Evolutionary conservation across 2,888 invertebrate species (phyloP), one percentile per base, ranked within the genome.

Genomic region (Lepidochrysops patricia): DNA sequence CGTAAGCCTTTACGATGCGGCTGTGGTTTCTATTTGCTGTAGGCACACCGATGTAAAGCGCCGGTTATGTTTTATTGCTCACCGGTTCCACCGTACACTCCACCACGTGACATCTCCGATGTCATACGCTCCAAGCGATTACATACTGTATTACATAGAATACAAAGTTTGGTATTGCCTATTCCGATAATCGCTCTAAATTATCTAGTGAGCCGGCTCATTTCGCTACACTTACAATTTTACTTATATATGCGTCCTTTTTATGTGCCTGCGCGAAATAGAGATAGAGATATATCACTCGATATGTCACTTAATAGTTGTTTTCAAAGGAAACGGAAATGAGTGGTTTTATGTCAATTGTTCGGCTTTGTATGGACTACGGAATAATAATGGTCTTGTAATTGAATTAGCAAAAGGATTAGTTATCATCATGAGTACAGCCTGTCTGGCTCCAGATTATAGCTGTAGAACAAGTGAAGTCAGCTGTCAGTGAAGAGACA

Each of bases 31-130:
- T 67, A 67, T 68, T 72, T 71, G 71, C 68, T 65, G 64, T 66
- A 66, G 70, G 70, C 70, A 68, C 68, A 67, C 68, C 67, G 62
- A 67, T 67, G 67, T 70, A 67, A 66, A 70, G 70, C 66, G 67
- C 68, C 68, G 68, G 70, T 68, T 67, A 68, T 66, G 66, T 70
- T 70, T 68, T 70, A 68, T 68, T 67, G 67, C 66, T 66, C 64
- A 63, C 61, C 63, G 64, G 68, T 66, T 67, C 66, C 63, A 64
- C 64, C 64, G 60, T 62, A 62, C 63, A 59, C 60, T 64, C 61
- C 26, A 12, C 54, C 6, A 32, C 54, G 9, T 29, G 32, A 12
- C 19, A 15, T 26, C 19, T 12, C 13, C 19, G 4, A 19, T 32
- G 26, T 5, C 7, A 13, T 12, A 27, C 54, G 9, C 32, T 12